Evolutionary conservation across 2,888 invertebrate genomes (phyloP).

Genomic region (Catocala fraxini): DNA sequence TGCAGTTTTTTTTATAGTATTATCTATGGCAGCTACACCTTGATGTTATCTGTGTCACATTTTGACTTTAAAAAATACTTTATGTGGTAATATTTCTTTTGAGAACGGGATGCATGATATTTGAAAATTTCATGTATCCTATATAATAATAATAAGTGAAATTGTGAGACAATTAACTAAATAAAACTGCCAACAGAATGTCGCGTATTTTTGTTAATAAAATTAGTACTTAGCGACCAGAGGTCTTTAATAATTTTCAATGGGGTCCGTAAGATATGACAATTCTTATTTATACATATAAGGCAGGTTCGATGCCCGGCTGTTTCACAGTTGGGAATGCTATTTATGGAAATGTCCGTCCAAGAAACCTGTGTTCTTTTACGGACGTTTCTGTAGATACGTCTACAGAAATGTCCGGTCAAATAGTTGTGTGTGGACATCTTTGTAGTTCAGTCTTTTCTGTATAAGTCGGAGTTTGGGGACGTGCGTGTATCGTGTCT

Average conservation of each 20-base stretch:
- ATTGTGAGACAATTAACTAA: constrained; percentile 26
- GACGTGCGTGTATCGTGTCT: constrained; percentile 39
- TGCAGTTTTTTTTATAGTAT: constrained; percentile 51
- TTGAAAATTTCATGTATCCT: too few species aligned
- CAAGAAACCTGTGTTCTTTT: too few species aligned
- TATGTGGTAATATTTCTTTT: too few species aligned
- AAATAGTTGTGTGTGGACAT: background rate
- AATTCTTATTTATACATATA: constrained; percentile 14
- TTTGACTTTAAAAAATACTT: constrained; percentile 10
- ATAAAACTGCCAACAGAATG: constrained; percentile 46
- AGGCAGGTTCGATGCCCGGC: constrained; percentile 3
- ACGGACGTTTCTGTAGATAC: too few species aligned
- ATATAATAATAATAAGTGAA: constrained; percentile 1
- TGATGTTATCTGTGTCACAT: constrained; percentile 26
- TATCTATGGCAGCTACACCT: constrained; percentile 48
- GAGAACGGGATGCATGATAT: too few species aligned
- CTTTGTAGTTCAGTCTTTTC: background rate
- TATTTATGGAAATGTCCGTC: too few species aligned
- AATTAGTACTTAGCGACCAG: constrained; percentile 46
- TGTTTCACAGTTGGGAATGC: background rate
- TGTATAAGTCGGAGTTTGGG: constrained; percentile 19
- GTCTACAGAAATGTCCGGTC: too few species aligned
- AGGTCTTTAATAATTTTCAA: constrained; percentile 33
- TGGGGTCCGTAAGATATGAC: constrained; percentile 22
- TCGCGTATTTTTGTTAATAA: constrained; percentile 30